Conservation (phyloP, 2,888 invertebrate species). For the Orthosia cruda region DNA sequence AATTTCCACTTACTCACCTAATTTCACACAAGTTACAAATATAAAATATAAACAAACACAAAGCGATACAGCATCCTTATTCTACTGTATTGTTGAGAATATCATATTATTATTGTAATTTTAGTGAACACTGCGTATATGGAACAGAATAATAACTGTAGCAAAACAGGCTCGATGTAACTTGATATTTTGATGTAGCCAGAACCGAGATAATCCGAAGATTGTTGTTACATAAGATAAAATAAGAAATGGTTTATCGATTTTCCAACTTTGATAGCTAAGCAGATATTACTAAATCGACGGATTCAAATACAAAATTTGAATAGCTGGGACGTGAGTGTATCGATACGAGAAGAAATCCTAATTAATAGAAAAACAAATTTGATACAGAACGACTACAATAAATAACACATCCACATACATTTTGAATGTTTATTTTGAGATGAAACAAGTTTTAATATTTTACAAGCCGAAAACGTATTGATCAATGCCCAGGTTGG, state of each 20-base stretch:
- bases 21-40: background rate
- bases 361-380: background rate
- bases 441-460: background rate
- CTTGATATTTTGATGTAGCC: constrained; percentile 27
- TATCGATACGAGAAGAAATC: no score
- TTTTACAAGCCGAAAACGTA: background rate
- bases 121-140: constrained; percentile 3
- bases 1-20: background rate
- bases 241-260: constrained; percentile 1
- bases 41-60: constrained; percentile 24
- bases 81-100: constrained; percentile 37
- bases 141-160: background rate
- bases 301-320: background rate
- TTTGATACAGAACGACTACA: background rate
- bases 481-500: background rate
- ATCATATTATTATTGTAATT: constrained; percentile 27
- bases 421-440: background rate
- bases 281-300: constrained; percentile 5
- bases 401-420: background rate
- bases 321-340: no score
- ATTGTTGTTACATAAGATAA: constrained; percentile 5
- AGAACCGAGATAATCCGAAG: background rate
- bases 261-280: background rate
- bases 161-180: constrained; percentile 22
- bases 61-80: constrained; percentile 26